Conservation (phyloP, 1,140 invertebrate genomes). For the Euwallacea similis region DNA sequence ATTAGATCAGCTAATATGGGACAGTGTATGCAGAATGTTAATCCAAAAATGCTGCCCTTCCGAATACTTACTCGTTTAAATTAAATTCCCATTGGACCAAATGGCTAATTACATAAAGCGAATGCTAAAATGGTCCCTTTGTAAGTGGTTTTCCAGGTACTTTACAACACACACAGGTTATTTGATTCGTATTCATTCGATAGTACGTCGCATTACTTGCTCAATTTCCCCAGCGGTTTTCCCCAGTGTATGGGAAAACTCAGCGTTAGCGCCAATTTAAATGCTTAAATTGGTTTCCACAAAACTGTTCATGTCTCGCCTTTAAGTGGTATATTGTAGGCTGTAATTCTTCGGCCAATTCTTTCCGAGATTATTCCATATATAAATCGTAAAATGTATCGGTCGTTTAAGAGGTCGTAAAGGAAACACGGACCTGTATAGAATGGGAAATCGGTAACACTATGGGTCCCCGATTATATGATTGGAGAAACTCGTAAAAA, state of each 20-base stretch:
- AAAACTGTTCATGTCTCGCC: background rate
- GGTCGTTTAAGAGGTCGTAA: background rate
- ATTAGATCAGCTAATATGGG: too few relatives aligned
- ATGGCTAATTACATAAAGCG: background rate
- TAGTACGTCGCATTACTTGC: conserved; percentile 11
- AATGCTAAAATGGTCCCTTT: background rate
- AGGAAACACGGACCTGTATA: conserved; percentile 4
- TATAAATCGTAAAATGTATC: background rate
- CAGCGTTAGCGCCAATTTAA: background rate
- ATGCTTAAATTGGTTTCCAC: too few relatives aligned
- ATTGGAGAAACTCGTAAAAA: conserved; percentile 29
- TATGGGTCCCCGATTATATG: conserved; percentile 20
- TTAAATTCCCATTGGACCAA: background rate
- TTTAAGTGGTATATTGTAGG: background rate
- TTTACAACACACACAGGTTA: too few relatives aligned
- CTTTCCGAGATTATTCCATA: background rate
- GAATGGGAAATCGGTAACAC: conserved; percentile 10
- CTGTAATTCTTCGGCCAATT: background rate
- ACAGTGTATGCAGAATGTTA: background rate
- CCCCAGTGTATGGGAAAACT: conserved; percentile 15
- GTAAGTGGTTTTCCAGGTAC: background rate
- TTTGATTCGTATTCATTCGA: too few relatives aligned
- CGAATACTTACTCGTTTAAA: background rate
- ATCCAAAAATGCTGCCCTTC: background rate
- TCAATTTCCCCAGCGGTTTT: conserved; percentile 21